phyloP scores from a whole-genome alignment of 2,888 invertebrate species.

The Malthinus seriepunctatus region DNA sequence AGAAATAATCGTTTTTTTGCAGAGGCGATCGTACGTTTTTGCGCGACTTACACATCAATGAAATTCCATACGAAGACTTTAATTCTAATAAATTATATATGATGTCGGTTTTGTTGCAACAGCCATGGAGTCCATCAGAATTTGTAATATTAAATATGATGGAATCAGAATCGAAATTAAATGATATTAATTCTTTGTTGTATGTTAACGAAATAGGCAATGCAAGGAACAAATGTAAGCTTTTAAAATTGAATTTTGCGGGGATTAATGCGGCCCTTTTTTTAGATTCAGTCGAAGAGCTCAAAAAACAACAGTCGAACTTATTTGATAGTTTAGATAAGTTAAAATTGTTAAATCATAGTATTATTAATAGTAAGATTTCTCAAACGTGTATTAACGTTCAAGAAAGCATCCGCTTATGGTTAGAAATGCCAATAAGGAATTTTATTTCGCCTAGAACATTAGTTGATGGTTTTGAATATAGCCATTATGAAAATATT shows the following conservation, averaged over 20 bases:
- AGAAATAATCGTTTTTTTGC: background rate
- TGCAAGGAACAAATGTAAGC: conserved; percentile 3
- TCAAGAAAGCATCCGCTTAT: conserved; percentile 8
- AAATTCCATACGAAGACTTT: conserved; percentile 16
- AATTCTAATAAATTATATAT: conserved; percentile 11
- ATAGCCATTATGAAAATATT: conserved; percentile 24
- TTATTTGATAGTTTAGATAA: conserved; percentile 12
- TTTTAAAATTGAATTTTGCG: background rate
- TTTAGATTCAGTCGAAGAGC: conserved; percentile 19
- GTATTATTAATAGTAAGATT: background rate
- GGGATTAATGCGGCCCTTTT: background rate
- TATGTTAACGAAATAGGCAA: background rate
- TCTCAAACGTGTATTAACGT: background rate
- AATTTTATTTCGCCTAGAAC: conserved; percentile 12
- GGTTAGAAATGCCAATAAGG: conserved; percentile 25
- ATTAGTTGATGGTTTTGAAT: conserved; percentile 19
- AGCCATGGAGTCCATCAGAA: conserved; percentile 20
- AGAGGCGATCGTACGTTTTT: background rate
- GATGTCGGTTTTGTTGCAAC: conserved; percentile 11
- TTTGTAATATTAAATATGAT: conserved; percentile 5
- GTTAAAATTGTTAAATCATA: conserved; percentile 8
- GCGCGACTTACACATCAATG: conserved; percentile 13
- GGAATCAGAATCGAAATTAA: background rate
- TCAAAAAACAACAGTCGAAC: conserved; percentile 17
- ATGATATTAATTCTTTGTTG: background rate